These are phyloP conservation scores for Spilogale gracilis DNA, from an alignment of 2,113 vertebrate species.

Conservation along the genomic window DNA sequence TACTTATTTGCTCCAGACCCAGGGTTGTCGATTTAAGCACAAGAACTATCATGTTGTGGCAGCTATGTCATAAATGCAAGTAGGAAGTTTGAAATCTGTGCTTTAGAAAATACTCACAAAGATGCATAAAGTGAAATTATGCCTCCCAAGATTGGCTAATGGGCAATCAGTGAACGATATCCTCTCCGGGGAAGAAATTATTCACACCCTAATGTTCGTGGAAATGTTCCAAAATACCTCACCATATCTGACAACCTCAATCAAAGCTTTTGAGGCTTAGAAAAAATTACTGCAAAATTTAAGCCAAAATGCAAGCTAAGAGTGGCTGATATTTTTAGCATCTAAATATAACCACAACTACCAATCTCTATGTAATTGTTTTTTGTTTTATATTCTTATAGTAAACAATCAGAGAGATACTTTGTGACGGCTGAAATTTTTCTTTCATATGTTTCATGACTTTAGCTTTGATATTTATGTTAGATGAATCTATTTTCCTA, in stretches of 20 bases:
- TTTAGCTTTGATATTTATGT: neutral
- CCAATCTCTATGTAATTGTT: neutral
- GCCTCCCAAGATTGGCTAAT: neutral
- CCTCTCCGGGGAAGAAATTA: neutral
- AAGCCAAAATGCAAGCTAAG: neutral
- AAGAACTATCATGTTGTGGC: neutral
- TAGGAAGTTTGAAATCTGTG: neutral
- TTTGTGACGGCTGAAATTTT: neutral
- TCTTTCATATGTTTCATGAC: neutral
- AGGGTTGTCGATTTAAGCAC: neutral
- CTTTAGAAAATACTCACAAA: constrained; percentile 1
- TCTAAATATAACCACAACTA: neutral
- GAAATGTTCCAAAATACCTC: neutral
- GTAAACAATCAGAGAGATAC: neutral
- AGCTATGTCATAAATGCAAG: neutral
- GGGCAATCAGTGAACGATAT: constrained; percentile 1
- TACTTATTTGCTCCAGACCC: neutral
- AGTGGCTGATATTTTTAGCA: neutral
- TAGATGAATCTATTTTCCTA: neutral
- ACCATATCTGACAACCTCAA: constrained; percentile 8
- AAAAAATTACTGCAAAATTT: neutral
- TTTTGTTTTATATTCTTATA: neutral
- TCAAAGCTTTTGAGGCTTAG: neutral
- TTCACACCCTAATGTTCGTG: constrained; percentile 11
- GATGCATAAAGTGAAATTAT: neutral